These are phyloP conservation scores for Tapera naevia DNA, from an alignment of 2,797 vertebrate genomes.

Conservation along the genomic window DNA sequence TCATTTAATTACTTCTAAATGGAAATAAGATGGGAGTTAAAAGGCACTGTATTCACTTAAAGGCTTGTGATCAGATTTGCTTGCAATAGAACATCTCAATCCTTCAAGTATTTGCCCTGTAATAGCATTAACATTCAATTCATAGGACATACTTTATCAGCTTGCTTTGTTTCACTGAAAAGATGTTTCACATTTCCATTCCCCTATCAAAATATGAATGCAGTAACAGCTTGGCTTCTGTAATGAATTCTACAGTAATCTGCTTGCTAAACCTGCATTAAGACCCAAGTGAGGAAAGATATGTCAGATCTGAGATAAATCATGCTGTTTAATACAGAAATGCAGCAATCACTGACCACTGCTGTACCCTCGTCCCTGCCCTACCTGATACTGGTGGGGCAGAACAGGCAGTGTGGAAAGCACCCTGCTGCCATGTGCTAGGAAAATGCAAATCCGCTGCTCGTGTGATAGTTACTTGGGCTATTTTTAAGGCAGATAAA, in stretches of 20 bases:
- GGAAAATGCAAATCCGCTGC: neutral
- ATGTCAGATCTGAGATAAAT: neutral
- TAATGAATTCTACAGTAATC: neutral
- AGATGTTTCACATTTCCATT: neutral
- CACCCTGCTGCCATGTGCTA: neutral
- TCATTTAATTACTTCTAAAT: slow-evolving; percentile 13
- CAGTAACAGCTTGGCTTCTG: neutral
- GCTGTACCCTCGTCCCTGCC: neutral
- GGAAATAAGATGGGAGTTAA: neutral
- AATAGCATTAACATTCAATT: neutral
- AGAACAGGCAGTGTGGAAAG: neutral
- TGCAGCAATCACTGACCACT: rapidly evolving
- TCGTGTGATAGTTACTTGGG: neutral
- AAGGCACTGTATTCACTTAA: neutral
- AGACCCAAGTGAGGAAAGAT: neutral
- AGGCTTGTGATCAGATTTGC: neutral
- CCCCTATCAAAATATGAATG: neutral
- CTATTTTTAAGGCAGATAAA: neutral
- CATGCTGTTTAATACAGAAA: neutral
- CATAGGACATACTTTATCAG: neutral
- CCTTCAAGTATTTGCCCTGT: neutral
- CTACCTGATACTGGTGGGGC: neutral
- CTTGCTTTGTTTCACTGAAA: neutral
- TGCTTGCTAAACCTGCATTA: neutral
- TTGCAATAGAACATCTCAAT: neutral